These are phyloP conservation scores for Phasianus colchicus DNA, from an alignment of 2,113 vertebrate species.

Conservation along the genomic window DNA sequence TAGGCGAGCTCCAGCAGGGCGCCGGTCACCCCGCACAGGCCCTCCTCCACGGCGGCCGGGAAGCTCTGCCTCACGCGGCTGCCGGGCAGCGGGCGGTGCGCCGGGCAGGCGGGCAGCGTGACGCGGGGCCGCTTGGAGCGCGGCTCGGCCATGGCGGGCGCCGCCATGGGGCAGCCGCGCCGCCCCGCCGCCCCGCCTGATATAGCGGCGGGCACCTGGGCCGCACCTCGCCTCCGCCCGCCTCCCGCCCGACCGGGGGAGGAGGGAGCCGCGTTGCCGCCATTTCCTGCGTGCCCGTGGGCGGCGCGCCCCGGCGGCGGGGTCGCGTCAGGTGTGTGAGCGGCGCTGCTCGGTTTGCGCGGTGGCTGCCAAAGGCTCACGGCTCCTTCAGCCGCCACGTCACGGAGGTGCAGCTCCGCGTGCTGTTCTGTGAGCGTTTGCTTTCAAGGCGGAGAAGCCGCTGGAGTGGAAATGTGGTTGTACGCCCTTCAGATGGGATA, in stretches of 20 bases:
- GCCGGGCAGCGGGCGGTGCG: slow-evolving; percentile 42
- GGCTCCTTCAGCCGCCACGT: background rate
- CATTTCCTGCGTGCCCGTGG: background rate
- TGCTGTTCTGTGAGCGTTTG: background rate
- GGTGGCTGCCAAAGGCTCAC: background rate
- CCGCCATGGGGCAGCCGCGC: background rate
- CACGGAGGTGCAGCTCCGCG: accelerated
- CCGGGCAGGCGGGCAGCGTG: slow-evolving; percentile 67
- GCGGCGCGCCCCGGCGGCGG: background rate
- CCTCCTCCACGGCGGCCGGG: slow-evolving; percentile 77
- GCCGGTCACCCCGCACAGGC: slow-evolving; percentile 77
- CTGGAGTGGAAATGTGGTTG: background rate
- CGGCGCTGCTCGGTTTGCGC: accelerated
- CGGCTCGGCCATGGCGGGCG: slow-evolving; percentile 68
- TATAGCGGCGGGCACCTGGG: slow-evolving; percentile 37
- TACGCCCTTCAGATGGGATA: background rate
- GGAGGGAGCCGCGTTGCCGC: background rate
- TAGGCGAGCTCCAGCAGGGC: slow-evolving; percentile 77
- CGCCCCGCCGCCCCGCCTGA: background rate
- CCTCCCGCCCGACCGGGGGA: background rate
- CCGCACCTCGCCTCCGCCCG: slow-evolving; percentile 13
- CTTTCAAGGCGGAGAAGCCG: background rate
- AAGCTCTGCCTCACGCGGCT: slow-evolving; percentile 72
- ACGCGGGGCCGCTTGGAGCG: slow-evolving; percentile 70
- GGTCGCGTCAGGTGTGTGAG: background rate